A percentile compares a stretch with the other conserved stretches of the same genome.
Conservation (phyloP, 2,888 invertebrate genomes). For the Sicus ferrugineus region DNA sequence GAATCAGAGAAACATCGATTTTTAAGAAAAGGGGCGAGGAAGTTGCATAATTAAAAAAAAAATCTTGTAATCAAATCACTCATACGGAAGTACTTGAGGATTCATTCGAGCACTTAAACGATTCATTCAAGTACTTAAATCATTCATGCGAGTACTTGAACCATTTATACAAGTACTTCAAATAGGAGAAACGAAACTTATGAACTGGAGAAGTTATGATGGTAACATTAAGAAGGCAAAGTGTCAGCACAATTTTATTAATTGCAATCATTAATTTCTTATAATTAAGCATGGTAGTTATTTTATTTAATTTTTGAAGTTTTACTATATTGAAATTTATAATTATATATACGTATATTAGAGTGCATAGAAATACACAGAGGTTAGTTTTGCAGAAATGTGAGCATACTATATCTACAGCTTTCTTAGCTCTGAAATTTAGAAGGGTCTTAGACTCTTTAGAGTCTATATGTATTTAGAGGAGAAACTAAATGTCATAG, state of each 20-base stretch:
- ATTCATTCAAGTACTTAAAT: no score
- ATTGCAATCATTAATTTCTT: not conserved
- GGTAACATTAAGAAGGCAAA: not conserved
- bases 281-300: not conserved
- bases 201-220: not conserved
- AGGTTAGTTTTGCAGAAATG: no score
- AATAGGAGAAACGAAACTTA: not conserved
- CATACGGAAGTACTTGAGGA: no score
- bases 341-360: not conserved
- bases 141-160: no score
- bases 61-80: not conserved
- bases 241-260: constrained; percentile 16
- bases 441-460: no score
- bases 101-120: no score
- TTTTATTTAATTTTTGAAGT: not conserved
- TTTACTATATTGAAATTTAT: not conserved
- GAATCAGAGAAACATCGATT: constrained; percentile 57
- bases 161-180: no score
- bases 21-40: not conserved
- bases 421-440: no score
- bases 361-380: not conserved
- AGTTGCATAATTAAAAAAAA: not conserved
- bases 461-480: no score
- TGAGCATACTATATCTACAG: no score
- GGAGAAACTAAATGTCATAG: no score